phyloP scores from a whole-genome alignment of 2,113 vertebrate genomes.

The Trematocara zebra region DNA sequence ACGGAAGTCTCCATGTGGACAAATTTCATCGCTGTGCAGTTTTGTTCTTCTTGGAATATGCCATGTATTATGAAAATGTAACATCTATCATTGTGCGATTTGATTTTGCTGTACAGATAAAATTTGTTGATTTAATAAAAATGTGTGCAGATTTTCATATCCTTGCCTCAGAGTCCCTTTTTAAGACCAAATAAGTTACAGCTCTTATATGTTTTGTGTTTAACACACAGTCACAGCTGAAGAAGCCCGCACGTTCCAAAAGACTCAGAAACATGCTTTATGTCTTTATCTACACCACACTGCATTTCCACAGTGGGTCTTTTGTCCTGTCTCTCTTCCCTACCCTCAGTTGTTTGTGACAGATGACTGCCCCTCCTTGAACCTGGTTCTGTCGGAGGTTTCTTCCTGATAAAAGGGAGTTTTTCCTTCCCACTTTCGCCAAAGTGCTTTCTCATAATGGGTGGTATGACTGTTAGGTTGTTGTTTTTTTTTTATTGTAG shows the following conservation, averaged over 20 bases:
- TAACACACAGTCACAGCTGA: background rate
- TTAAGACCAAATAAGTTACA: background rate
- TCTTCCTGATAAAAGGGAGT: background rate
- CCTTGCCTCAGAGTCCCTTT: background rate
- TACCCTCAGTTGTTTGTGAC: background rate
- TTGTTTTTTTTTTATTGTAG: background rate
- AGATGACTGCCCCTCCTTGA: background rate
- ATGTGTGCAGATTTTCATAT: slow-evolving; percentile 86
- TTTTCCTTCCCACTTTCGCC: background rate
- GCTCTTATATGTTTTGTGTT: background rate
- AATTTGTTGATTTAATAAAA: slow-evolving; percentile 93
- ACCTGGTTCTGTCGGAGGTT: background rate
- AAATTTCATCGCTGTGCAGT: slow-evolving; percentile 61
- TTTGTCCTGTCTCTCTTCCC: background rate
- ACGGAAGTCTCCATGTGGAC: slow-evolving; percentile 56
- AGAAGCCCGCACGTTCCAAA: background rate
- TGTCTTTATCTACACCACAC: background rate
- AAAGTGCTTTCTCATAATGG: background rate
- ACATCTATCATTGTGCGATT: slow-evolving; percentile 82
- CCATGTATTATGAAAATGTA: slow-evolving; percentile 83
- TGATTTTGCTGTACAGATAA: slow-evolving; percentile 89
- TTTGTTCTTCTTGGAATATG: slow-evolving; percentile 68
- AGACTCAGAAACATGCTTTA: background rate
- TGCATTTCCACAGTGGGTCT: background rate
- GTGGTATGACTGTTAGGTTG: background rate